Conservation (phyloP, 2,797 vertebrate genomes). For the Sebastes trivittatus region DNA sequence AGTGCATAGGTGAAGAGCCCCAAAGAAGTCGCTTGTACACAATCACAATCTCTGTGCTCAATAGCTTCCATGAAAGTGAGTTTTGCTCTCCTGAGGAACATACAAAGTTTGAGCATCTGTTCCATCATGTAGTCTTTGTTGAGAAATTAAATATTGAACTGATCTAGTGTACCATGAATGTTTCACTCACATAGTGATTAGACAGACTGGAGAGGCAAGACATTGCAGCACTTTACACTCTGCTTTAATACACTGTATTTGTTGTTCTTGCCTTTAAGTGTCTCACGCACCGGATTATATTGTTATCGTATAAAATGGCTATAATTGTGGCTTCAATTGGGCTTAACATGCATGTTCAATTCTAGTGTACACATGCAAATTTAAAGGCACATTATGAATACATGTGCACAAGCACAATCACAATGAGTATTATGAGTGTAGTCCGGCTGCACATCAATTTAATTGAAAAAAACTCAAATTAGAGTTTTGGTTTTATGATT, state of each 20-base stretch:
- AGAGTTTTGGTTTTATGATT: slow-evolving; percentile 62
- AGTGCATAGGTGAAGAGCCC: slow-evolving; percentile 65
- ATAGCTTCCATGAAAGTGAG: slow-evolving; percentile 67
- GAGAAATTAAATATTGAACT: slow-evolving; percentile 84
- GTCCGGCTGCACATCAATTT: slow-evolving; percentile 54
- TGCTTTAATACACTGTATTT: slow-evolving; percentile 66
- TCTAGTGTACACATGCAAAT: slow-evolving; percentile 36
- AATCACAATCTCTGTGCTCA: slow-evolving; percentile 50
- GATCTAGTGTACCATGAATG: slow-evolving; percentile 83
- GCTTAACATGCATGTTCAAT: slow-evolving; percentile 52
- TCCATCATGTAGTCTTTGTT: slow-evolving; percentile 83
- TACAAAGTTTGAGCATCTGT: slow-evolving; percentile 82
- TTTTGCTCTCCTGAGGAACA: slow-evolving; percentile 78
- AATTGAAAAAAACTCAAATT: slow-evolving; percentile 50
- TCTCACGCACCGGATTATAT: slow-evolving; percentile 50
- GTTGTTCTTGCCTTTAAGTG: slow-evolving; percentile 65
- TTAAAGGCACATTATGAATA: slow-evolving; percentile 24
- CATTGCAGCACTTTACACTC: slow-evolving; percentile 67
- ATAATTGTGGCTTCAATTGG: slow-evolving; percentile 63
- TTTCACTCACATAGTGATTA: slow-evolving; percentile 82
- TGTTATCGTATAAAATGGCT: slow-evolving; percentile 49
- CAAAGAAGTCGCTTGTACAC: slow-evolving; percentile 62
- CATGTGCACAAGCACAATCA: slow-evolving; percentile 47
- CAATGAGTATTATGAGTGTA: slow-evolving; percentile 32
- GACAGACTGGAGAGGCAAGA: slow-evolving; percentile 75